Evolutionary conservation across 2,888 invertebrate genomes (phyloP).

Genomic region (Oligia strigilis): DNA sequence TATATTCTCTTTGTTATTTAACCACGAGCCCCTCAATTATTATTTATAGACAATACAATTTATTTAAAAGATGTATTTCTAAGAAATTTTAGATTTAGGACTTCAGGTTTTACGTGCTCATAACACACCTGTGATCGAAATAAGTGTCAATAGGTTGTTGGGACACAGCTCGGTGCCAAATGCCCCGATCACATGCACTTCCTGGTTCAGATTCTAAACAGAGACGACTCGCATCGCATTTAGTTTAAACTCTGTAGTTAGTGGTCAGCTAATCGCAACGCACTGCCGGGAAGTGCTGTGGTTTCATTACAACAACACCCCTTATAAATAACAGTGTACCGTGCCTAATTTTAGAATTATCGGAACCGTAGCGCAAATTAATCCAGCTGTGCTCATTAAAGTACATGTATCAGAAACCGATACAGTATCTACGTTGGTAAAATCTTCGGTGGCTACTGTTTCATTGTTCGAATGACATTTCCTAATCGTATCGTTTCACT

Average conservation of each 20-base stretch:
- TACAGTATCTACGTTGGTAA: slow-evolving; percentile 66
- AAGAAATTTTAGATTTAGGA: too few relatives aligned
- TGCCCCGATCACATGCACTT: slow-evolving; percentile 73
- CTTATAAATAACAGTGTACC: slow-evolving; percentile 75
- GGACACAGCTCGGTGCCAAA: slow-evolving; percentile 80
- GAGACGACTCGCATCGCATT: slow-evolving; percentile 68
- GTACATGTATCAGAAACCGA: slow-evolving; percentile 16
- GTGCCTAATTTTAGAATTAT: slow-evolving; percentile 80
- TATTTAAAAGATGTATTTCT: too few relatives aligned
- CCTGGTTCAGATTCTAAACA: slow-evolving; percentile 77
- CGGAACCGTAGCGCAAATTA: slow-evolving; percentile 76
- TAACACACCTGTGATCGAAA: slow-evolving; percentile 39
- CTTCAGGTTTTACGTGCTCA: background rate
- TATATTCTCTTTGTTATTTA: too few relatives aligned
- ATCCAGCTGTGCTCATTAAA: slow-evolving; percentile 55
- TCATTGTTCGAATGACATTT: slow-evolving; percentile 78
- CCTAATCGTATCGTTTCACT: slow-evolving; percentile 76
- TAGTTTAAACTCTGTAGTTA: slow-evolving; percentile 73
- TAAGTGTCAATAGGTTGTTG: slow-evolving; percentile 71
- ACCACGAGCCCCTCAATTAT: too few relatives aligned
- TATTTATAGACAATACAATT: too few relatives aligned
- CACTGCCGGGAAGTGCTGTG: slow-evolving; percentile 74
- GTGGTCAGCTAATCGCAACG: slow-evolving; percentile 70
- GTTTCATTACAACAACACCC: slow-evolving; percentile 75
- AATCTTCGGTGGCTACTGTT: slow-evolving; percentile 66